These are phyloP conservation scores for Tetrao urogallus DNA, from an alignment of 2,113 vertebrate species.

Conservation along the genomic window DNA sequence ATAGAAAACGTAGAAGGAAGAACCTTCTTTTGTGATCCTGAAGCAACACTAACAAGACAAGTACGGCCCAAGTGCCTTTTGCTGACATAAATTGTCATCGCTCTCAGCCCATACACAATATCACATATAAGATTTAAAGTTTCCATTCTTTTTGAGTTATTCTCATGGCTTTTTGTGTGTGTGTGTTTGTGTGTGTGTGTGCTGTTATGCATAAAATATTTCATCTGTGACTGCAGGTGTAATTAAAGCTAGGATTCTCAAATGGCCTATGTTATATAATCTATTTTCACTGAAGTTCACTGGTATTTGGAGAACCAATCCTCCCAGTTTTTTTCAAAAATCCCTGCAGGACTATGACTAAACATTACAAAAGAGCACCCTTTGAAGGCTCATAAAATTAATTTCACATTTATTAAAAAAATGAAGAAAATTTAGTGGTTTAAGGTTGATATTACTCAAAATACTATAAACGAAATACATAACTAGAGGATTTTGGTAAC, in stretches of 20 bases:
- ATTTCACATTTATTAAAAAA: slow-evolving; percentile 32
- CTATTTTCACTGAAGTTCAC: slow-evolving; percentile 8
- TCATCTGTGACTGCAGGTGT: not conserved
- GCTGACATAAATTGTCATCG: not conserved
- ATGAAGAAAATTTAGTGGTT: not conserved
- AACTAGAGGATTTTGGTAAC: slow-evolving; percentile 46
- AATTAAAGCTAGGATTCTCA: slow-evolving; percentile 11
- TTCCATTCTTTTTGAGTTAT: not conserved
- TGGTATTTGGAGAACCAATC: not conserved
- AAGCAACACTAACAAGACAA: not conserved
- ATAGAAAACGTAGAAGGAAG: not conserved
- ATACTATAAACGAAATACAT: slow-evolving; percentile 37
- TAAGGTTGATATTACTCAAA: slow-evolving; percentile 4
- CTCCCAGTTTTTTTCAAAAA: slow-evolving; percentile 1
- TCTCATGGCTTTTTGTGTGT: accelerated
- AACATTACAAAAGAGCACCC: not conserved
- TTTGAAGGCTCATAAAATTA: slow-evolving; percentile 41
- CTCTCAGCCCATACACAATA: not conserved
- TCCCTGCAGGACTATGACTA: not conserved
- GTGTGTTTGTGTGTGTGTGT: no score
- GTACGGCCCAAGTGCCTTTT: not conserved
- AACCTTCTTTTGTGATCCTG: not conserved
- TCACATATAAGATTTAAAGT: accelerated
- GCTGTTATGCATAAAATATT: not conserved
- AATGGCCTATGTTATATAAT: not conserved